phyloP scores from a whole-genome alignment of 2,888 invertebrate species.

The Meliscaeva auricollis region DNA sequence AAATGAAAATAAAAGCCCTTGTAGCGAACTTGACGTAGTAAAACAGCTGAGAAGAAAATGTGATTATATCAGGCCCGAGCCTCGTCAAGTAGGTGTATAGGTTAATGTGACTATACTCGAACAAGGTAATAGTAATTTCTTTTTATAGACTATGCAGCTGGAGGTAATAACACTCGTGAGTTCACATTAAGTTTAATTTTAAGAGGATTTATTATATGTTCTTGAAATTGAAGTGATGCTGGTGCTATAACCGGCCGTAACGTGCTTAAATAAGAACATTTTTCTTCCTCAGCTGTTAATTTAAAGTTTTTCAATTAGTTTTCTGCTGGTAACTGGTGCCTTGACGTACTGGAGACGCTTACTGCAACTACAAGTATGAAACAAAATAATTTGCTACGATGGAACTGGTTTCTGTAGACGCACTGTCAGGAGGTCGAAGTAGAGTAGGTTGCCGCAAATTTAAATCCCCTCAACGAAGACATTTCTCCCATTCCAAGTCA shows the following conservation, averaged over 20 bases:
- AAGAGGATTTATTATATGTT: not conserved
- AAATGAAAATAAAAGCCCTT: constrained; percentile 22
- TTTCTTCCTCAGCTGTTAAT: not conserved
- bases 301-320: too few species aligned
- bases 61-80: constrained; percentile 10
- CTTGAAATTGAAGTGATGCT: not conserved
- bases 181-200: not conserved
- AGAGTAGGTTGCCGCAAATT: too few species aligned
- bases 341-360: too few species aligned
- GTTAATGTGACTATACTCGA: constrained; percentile 5
- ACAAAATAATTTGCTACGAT: too few species aligned
- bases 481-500: too few species aligned
- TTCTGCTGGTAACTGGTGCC: too few species aligned
- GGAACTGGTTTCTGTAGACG: too few species aligned
- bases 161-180: constrained; percentile 3
- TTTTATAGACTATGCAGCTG: constrained; percentile 4
- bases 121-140: not conserved
- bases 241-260: not conserved
- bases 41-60: constrained; percentile 13
- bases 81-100: not conserved
- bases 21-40: not conserved
- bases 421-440: too few species aligned
- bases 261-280: not conserved
- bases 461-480: too few species aligned
- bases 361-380: too few species aligned